These are phyloP conservation scores for Halcyon malimbica DNA, from an alignment of 2,113 vertebrate species.

Conservation along the genomic window DNA sequence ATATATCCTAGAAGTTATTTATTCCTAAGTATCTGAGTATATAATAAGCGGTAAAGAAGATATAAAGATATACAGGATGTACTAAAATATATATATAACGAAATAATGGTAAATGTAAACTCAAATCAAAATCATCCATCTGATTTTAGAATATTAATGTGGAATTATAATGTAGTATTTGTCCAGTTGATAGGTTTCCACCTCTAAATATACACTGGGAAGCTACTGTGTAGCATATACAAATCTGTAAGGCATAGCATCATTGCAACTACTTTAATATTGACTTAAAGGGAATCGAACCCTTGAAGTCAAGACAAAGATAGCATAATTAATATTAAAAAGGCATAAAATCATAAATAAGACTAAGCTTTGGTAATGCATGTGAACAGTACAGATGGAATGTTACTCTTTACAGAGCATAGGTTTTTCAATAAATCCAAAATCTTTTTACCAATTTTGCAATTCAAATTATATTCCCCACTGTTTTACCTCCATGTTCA, in stretches of 20 bases:
- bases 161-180: neutral
- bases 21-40: neutral
- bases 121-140: neutral
- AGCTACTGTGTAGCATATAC: neutral
- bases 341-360: neutral
- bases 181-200: neutral
- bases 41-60: slow-evolving; percentile 9
- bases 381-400: neutral
- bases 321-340: neutral
- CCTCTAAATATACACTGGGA: neutral
- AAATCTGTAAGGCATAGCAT: neutral
- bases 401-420: neutral
- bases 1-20: neutral
- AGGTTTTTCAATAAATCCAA: neutral
- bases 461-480: neutral
- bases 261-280: neutral
- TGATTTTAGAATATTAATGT: neutral
- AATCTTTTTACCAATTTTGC: neutral
- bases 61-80: neutral
- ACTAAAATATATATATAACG: neutral
- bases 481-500: neutral
- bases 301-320: neutral
- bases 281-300: neutral
- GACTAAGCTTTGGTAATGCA: neutral
- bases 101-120: neutral